phyloP scores from a whole-genome alignment of 2,888 invertebrate genomes.

The Creontiades dilutus region DNA sequence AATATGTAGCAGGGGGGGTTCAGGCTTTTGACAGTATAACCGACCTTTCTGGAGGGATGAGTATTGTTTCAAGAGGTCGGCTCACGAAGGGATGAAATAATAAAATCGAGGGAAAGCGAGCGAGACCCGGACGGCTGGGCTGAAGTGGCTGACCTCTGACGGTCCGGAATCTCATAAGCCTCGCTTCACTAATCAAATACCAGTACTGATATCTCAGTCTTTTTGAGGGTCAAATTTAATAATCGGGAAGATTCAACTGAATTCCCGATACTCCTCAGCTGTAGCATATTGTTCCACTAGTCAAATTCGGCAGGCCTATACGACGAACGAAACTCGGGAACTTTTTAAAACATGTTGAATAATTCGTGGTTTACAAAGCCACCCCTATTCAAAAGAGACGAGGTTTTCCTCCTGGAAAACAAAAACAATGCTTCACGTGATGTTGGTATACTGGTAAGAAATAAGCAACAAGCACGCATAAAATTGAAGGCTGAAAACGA shows the following conservation, averaged over 20 bases:
- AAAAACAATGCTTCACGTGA: too few species aligned
- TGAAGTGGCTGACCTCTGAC: background rate
- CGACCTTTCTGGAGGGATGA: background rate
- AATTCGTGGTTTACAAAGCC: too few species aligned
- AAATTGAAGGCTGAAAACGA: too few species aligned
- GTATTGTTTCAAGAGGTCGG: background rate
- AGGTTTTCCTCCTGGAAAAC: too few species aligned
- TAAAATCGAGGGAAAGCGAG: background rate
- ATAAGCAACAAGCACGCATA: too few species aligned
- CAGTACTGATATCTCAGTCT: background rate
- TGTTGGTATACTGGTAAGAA: too few species aligned
- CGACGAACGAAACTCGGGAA: too few species aligned
- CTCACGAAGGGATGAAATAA: background rate
- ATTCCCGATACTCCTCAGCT: too few species aligned
- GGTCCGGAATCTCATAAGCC: background rate
- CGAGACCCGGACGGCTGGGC: background rate
- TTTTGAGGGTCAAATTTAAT: background rate
- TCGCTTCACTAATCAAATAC: background rate
- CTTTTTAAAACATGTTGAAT: too few species aligned
- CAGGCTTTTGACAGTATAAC: background rate
- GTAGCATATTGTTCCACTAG: too few species aligned
- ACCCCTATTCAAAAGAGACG: too few species aligned
- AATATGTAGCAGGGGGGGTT: constrained; percentile 60
- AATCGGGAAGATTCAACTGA: background rate
- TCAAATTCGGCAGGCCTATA: too few species aligned